Conservation (phyloP, 2,113 vertebrate genomes). For the Artemisiospiza belli region DNA sequence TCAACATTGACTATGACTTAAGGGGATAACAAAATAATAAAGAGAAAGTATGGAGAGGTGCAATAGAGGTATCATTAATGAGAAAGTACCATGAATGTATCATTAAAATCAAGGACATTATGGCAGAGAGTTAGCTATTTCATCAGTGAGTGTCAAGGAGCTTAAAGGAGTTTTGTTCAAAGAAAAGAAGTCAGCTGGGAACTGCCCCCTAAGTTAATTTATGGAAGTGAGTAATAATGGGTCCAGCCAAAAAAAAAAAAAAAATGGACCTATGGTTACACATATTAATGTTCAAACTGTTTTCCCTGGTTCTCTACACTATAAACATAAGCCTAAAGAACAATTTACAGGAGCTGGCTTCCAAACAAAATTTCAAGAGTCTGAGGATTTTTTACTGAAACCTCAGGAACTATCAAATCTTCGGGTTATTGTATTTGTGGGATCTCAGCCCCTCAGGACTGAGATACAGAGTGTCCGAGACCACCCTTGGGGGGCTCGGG, state of each 20-base stretch:
- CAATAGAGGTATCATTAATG: not conserved
- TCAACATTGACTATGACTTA: not conserved
- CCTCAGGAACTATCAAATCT: not conserved
- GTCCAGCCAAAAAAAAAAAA: not conserved
- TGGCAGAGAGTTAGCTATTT: not conserved
- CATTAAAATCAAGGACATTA: slow-evolving; percentile 47
- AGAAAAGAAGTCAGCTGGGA: not conserved
- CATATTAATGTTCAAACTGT: not conserved
- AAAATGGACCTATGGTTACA: not conserved
- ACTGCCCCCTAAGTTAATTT: not conserved
- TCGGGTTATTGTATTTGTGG: not conserved
- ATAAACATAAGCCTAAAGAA: not conserved
- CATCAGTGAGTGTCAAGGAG: not conserved
- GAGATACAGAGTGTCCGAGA: too few relatives aligned
- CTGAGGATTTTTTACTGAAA: not conserved
- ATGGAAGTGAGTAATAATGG: not conserved
- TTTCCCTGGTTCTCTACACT: not conserved
- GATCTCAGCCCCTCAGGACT: too few relatives aligned
- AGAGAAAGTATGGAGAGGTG: not conserved
- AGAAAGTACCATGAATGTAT: not conserved
- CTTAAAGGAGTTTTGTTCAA: not conserved
- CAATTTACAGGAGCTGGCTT: not conserved
- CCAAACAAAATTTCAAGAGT: not conserved
- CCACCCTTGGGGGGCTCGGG: too few relatives aligned
- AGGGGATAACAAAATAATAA: slow-evolving; percentile 19